These are phyloP conservation scores for Oncorhynchus masou DNA, from an alignment of 2,113 vertebrate species.

Conservation along the genomic window DNA sequence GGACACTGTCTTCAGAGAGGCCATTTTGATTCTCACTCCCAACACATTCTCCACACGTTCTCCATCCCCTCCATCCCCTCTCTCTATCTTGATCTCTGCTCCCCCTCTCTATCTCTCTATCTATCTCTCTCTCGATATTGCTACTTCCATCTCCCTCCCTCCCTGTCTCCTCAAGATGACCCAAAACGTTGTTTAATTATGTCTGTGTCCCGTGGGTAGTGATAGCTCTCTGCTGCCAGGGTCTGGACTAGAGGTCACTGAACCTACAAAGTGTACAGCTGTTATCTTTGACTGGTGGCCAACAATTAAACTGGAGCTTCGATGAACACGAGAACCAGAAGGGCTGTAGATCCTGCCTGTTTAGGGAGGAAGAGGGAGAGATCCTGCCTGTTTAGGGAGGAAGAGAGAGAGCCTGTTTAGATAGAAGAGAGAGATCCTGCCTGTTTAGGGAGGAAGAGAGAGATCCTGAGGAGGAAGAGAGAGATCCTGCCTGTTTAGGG, in stretches of 20 bases:
- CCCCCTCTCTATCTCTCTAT: constrained; percentile 25
- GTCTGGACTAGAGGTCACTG: constrained; percentile 83
- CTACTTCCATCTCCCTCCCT: not conserved
- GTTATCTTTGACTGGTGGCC: constrained; percentile 92
- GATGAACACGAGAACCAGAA: constrained; percentile 65
- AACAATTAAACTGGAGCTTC: constrained; percentile 80
- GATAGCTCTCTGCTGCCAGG: constrained; percentile 71
- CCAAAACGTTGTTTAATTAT: constrained; percentile 89
- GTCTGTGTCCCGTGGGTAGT: constrained; percentile 81
- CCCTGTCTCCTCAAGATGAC: constrained; percentile 79
- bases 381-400: too few relatives aligned
- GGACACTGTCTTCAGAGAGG: not conserved
- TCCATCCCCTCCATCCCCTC: not conserved
- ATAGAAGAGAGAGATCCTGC: not conserved
- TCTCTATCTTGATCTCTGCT: constrained; percentile 43
- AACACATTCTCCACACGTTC: not conserved
- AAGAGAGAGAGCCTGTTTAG: not conserved
- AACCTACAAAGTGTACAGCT: constrained; percentile 89
- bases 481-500: not conserved
- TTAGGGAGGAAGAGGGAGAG: constrained; percentile 46
- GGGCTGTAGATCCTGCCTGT: constrained; percentile 74
- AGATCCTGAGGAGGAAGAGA: not conserved
- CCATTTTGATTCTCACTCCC: not conserved
- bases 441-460: not conserved
- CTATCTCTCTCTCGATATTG: constrained; percentile 12